A percentile compares a stretch with the other conserved stretches of the same genome.
Conservation (phyloP, 2,888 invertebrate genomes). For the Nephrotoma guestfalica region DNA sequence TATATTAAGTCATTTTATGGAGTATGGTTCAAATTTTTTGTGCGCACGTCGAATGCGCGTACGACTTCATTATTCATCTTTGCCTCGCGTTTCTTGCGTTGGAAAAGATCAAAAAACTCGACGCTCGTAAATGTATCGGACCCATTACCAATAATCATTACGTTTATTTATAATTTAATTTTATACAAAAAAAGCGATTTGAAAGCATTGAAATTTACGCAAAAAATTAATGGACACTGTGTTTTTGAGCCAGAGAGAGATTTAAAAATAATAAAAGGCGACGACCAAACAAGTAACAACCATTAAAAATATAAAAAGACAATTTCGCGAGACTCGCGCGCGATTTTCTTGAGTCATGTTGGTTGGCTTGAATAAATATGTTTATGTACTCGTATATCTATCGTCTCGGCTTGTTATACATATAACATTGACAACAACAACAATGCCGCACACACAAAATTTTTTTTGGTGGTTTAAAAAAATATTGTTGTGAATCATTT, state of each 20-base stretch:
- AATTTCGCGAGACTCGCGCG: not conserved
- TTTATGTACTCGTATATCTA: too few relatives aligned
- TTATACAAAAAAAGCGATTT: not conserved
- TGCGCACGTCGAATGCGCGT: not conserved
- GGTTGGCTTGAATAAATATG: too few relatives aligned
- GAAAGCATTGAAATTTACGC: not conserved
- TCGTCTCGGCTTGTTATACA: too few relatives aligned
- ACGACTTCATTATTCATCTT: not conserved
- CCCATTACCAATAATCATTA: not conserved
- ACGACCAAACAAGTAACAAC: not conserved
- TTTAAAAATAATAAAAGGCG: not conserved
- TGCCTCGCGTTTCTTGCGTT: not conserved
- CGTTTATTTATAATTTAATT: too few relatives aligned
- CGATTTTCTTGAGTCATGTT: not conserved
- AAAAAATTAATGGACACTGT: not conserved
- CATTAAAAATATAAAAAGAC: not conserved
- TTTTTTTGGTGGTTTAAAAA: not conserved
- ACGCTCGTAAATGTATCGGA: not conserved
- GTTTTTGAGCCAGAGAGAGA: not conserved
- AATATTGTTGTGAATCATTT: not conserved
- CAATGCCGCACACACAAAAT: not conserved
- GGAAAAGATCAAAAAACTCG: not conserved
- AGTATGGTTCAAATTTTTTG: not conserved
- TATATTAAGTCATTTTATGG: not conserved
- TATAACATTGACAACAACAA: not conserved